phyloP scores from a whole-genome alignment of 2,797 vertebrate species.

The Enteromius mattozi region DNA sequence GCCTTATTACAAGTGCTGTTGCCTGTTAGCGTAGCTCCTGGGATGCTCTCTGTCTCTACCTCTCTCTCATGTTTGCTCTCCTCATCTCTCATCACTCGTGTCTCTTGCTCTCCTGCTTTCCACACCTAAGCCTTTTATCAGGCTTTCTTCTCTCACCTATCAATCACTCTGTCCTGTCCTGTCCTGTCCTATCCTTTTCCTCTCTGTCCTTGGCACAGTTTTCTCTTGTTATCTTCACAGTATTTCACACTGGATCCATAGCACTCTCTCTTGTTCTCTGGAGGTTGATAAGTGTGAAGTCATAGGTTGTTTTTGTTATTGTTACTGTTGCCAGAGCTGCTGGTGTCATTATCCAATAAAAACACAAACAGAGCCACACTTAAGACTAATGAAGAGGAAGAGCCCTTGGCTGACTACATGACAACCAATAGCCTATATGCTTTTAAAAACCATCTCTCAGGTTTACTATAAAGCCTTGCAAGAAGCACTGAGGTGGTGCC shows the following conservation, averaged over 20 bases:
- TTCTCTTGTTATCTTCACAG: not conserved
- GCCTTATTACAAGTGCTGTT: constrained; percentile 67
- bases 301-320: constrained; percentile 58
- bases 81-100: constrained; percentile 1
- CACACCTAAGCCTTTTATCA: constrained; percentile 32
- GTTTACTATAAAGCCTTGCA: not conserved
- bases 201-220: constrained; percentile 33
- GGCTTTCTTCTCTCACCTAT: constrained; percentile 25
- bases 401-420: not conserved
- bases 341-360: constrained; percentile 69
- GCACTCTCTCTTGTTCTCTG: constrained; percentile 28
- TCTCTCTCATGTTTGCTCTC: constrained; percentile 17
- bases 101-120: not conserved
- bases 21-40: constrained; percentile 63
- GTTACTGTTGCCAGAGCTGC: constrained; percentile 62
- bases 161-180: constrained; percentile 27
- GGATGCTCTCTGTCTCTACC: constrained; percentile 51
- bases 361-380: constrained; percentile 60
- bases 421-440: not conserved
- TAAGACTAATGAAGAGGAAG: constrained; percentile 8
- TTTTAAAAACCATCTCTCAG: not conserved
- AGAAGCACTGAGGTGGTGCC: not conserved
- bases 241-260: constrained; percentile 27
- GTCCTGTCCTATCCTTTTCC: constrained; percentile 14
- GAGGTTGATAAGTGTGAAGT: constrained; percentile 50